Evolutionary conservation across 2,797 vertebrate species (phyloP), one percentile per base, ranked within the genome.

Genomic region (Sylvilagus floridanus): DNA sequence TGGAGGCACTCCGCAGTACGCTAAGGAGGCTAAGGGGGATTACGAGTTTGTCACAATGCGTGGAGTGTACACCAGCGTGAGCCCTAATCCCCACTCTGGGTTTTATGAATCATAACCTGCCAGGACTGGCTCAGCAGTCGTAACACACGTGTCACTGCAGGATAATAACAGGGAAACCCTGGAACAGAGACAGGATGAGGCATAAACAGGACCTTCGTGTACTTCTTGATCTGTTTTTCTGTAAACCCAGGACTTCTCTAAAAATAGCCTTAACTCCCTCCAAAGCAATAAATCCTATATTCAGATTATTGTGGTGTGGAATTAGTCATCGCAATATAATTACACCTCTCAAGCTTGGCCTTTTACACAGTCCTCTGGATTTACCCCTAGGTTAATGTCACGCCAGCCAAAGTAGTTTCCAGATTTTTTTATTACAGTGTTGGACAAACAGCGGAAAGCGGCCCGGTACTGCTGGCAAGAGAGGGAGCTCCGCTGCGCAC

Each of bases 301-400:
- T 57, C 35, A 28, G 1, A 32, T 7, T 7, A 26, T 22, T 32
- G 35, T 13, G 16, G 13, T 68, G 3, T n/a, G 9, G 35, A 50
- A 60, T 62, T 66, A 60, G 54, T 78, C 54, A 66, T 24, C 72
- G 50, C 83, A 78, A 17, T 17, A 0, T 63, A 75, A 94, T 79
- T 73, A 79, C 54, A 88, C n/a, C 60, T 24, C 16, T 73, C 84
- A 66, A 91, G 78, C 8, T 12, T 68, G 72, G n/a, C 72, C 77
- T 87, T 78, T 93, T 0, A 47, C 66, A 76, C 73, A 71, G 28
- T 42, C 52, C 26, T 84, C 79, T 66, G 57, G 11, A n/a, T 71
- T 93, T 72, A 32, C 68, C 37, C 24, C 47, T 30, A 19, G 9
- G 13, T 47, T 52, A 21, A 6, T 21, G 13, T 35, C 24, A 19